Percentiles rank a stretch among this genome's conserved stretches.
phyloP scores from a whole-genome alignment of 2,888 invertebrate species.

The Cremastobaeus sp. region DNA sequence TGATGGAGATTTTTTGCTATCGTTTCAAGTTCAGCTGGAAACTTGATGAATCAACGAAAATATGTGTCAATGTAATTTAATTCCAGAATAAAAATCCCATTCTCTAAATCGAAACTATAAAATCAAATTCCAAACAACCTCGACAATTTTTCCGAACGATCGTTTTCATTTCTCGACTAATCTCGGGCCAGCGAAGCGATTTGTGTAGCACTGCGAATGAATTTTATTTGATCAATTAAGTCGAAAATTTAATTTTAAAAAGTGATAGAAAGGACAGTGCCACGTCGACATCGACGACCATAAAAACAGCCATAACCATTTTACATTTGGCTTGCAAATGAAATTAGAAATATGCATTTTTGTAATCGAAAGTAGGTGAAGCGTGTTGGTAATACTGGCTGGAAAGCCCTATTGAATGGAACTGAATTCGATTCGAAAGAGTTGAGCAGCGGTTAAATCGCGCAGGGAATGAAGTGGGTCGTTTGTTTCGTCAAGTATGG shows the following conservation, averaged over 20 bases:
- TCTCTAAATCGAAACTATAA: conserved; percentile 8
- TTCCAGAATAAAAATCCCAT: no score
- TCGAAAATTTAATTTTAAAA: conserved; percentile 32
- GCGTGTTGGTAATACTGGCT: conserved; percentile 41
- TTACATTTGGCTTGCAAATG: conserved; percentile 46
- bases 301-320: conserved; percentile 33
- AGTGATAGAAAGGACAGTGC: conserved; percentile 25
- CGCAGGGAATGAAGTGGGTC: conserved; percentile 49
- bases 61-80: no score
- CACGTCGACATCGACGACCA: neutral
- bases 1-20: no score
- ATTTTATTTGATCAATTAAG: conserved; percentile 31
- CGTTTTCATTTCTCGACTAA: conserved; percentile 1
- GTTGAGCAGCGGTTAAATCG: conserved; percentile 54
- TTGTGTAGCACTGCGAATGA: neutral
- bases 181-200: neutral
- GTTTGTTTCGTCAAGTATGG: conserved; percentile 52
- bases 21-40: no score
- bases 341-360: conserved; percentile 54
- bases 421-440: conserved; percentile 51
- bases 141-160: neutral
- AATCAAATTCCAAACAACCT: neutral
- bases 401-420: conserved; percentile 44
- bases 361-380: conserved; percentile 48
- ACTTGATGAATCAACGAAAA: no score